Evolutionary conservation across 2,797 vertebrate species (phyloP), one percentile per base, ranked within the genome.

Genomic region (Neoniphon sammara): DNA sequence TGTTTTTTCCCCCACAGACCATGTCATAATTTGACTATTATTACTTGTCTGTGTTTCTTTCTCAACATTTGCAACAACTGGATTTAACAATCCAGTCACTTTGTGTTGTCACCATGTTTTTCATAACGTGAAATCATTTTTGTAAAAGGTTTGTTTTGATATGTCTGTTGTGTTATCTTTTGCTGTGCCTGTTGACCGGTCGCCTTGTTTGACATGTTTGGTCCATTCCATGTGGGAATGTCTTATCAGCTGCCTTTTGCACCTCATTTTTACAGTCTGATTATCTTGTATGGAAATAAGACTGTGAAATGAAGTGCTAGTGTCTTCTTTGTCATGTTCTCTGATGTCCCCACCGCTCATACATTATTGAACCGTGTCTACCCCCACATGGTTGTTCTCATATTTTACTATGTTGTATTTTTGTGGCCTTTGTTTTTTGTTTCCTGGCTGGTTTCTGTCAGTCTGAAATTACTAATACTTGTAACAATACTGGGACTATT

Each of bases 181-280:
- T 86, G 53, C 60, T 67, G 73, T 77, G 75, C 67, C 73, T 81
- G 25, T 82, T 75, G 68, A 39, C 62, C 4, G 0, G 4, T 69
- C 52, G 55, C 31, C 50, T 42, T 69, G 53, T 71, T 66, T 46
- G 61, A 76, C 34, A 15, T 54, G 31, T 77, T 57, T 42, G 46
- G 67, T 81, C 53, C 54, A 56, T 63, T 55, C 44, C 44, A 20
- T 73, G 71, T 74, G 46, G 21, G 75, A 70, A 77, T 53, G 59
- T 62, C 57, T 78, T 71, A 59, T 80, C 58, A 50, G 31, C 67
- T 79, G 75, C 78, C 67, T 85, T 72, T 49, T 60, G 20, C 52
- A 59, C 60, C 21, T 56, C 10, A 7, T 56, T 54, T 54, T 61
- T 44, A 36, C 30, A 5, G 31, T 83, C 31, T 69, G 44, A 65